Base-by-base conservation (phyloP, 2,888 invertebrate species). In the Achlya flavicornis region DNA sequence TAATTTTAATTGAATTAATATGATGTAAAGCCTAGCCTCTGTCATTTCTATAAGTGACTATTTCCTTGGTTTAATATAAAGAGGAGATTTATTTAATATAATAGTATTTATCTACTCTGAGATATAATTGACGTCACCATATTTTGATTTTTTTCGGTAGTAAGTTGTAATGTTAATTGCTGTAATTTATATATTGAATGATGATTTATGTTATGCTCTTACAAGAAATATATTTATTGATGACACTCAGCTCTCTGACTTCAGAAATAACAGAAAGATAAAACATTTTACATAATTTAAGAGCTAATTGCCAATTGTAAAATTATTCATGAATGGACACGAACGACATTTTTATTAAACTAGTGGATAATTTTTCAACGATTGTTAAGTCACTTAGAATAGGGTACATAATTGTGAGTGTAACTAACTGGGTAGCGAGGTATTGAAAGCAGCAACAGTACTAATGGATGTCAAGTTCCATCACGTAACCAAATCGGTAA, bases 401-500 rank as follows among this genome's bases (percentile, higher is more conserved):
- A 14, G 60, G n/a, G 4, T 11, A 26, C 43, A 41, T 43, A 43
- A 41, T n/a, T 60, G 10, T 59, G 41, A 41, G 6, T 19, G 41
- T 41, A 7, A 11, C 38, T 41, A 19, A 38, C 16, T 26, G 26
- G 26, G 41, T 4, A 11, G 8, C 12, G 16, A 38, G 75, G 73
- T 69, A 70, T 72, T 84, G 81, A 86, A 88, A 87, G 68, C 76
- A 76, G 76, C 83, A 70, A 73, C 70, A 75, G 69, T 66, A 75
- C 76, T 79, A 80, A 71, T 71, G 70, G 69, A 70, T 58, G 33
- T 26, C 58, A n/a, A 35, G 35, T n/a, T n/a, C 11, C 64, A 66
- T 64, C 63, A 70, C 64, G 67, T 68, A 66, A 70, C 77, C 82
- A 81, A 84, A 80, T 80, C 79, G 80, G 80, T 79, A 75, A 69